Evolutionary conservation across 2,797 vertebrate genomes (phyloP).

Genomic region (Odontamblyopus lacepedii): DNA sequence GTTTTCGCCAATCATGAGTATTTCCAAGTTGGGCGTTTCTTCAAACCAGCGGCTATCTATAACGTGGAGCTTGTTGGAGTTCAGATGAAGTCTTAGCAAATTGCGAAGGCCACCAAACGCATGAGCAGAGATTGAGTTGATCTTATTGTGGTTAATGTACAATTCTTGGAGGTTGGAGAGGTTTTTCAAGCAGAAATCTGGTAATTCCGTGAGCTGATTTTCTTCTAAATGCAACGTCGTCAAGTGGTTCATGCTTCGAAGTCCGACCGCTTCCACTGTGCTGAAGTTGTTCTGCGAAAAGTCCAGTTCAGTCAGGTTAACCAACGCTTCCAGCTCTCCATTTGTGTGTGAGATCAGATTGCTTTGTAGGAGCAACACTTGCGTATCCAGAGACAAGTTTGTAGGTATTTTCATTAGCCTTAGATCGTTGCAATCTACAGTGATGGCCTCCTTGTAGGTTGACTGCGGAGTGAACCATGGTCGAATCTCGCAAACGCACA

Average conservation of each 20-base stretch:
- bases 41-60: slow-evolving; percentile 97
- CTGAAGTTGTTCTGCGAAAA: slow-evolving; percentile 98
- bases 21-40: slow-evolving; percentile 94
- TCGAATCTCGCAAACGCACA: slow-evolving; percentile 95
- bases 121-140: slow-evolving; percentile 87
- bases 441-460: slow-evolving; percentile 95
- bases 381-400: slow-evolving; percentile 92
- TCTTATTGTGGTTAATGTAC: slow-evolving; percentile 99
- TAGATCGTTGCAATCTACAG: slow-evolving; percentile 97
- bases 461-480: slow-evolving; percentile 99
- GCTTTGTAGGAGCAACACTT: slow-evolving; percentile 96
- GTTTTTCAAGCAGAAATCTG: slow-evolving; percentile 90
- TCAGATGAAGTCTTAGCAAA: slow-evolving; percentile 92
- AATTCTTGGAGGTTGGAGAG: slow-evolving; percentile 94
- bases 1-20: slow-evolving; percentile 99
- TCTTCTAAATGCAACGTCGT: slow-evolving; percentile 97
- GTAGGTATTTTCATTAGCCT: slow-evolving; percentile 89
- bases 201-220: slow-evolving; percentile 92
- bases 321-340: slow-evolving; percentile 88
- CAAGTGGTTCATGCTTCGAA: slow-evolving; percentile 90
- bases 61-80: slow-evolving; percentile 92
- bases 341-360: slow-evolving; percentile 90
- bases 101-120: slow-evolving; percentile 91
- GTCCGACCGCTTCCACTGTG: slow-evolving; percentile 87
- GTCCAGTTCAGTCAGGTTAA: slow-evolving; percentile 94